phyloP scores from a whole-genome alignment of 2,113 vertebrate genomes.

The Leucosticte australis region DNA sequence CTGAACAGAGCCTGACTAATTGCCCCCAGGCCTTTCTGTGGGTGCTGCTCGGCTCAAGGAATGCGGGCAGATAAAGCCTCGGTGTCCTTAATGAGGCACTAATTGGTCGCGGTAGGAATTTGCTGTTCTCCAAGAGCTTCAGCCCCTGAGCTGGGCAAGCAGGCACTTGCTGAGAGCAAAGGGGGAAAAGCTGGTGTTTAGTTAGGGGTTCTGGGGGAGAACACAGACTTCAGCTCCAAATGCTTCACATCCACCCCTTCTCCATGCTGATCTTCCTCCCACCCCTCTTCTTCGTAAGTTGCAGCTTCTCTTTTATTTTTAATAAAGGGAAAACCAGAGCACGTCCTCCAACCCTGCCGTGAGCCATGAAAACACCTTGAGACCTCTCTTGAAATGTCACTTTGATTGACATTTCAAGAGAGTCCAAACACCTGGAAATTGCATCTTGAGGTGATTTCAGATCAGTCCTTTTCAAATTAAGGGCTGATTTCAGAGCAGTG shows the following conservation, averaged over 20 bases:
- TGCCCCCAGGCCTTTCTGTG: slow-evolving; percentile 26
- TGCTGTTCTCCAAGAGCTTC: background rate
- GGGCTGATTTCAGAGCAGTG: background rate
- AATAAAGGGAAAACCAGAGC: background rate
- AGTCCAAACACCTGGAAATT: background rate
- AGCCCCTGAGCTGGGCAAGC: background rate
- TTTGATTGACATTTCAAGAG: background rate
- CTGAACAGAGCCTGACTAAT: slow-evolving; percentile 7
- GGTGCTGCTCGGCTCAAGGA: background rate
- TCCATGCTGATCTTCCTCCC: background rate
- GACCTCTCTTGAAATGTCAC: background rate
- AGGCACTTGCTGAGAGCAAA: background rate
- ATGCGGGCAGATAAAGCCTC: background rate
- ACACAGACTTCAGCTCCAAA: background rate
- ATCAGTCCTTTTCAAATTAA: background rate
- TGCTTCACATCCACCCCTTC: background rate
- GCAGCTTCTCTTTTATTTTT: background rate
- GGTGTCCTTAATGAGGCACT: background rate
- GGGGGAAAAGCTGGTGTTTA: background rate
- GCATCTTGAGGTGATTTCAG: background rate
- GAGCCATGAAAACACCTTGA: background rate
- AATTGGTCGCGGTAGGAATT: background rate
- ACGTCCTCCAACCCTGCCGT: background rate
- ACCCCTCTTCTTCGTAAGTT: background rate
- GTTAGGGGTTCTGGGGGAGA: background rate